These are phyloP conservation scores for Halyomorpha halys DNA, from an alignment of 1,140 invertebrate species.

Conservation along the genomic window DNA sequence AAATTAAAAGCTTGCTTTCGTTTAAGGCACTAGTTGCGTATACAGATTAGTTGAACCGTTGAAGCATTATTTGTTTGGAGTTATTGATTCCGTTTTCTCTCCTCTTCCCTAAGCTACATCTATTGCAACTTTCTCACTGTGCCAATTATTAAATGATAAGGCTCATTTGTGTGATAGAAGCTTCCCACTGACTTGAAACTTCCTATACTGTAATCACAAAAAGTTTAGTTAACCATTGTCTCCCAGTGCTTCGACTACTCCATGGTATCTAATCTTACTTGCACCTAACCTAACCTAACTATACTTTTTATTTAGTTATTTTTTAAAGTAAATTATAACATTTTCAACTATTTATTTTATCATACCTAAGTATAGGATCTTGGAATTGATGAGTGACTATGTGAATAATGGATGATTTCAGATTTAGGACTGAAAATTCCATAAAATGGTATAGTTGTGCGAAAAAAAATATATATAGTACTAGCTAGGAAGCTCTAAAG, in stretches of 20 bases:
- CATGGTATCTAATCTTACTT: constrained; percentile 1
- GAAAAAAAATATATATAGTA: constrained; percentile 10
- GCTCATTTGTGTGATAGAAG: constrained; percentile 7
- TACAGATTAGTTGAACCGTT: background rate
- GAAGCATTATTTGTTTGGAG: background rate
- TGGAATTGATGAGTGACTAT: background rate
- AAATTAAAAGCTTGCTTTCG: constrained; percentile 1
- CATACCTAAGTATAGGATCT: constrained; percentile 8
- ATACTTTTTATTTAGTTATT: background rate
- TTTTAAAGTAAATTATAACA: background rate
- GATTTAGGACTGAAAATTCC: background rate
- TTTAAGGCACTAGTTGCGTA: background rate
- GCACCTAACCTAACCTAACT: constrained; percentile 7
- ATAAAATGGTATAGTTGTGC: constrained; percentile 10
- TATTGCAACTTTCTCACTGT: constrained; percentile 5
- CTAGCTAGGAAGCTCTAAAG: constrained; percentile 18
- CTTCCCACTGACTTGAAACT: background rate
- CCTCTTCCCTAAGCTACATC: constrained; percentile 4
- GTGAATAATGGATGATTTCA: background rate
- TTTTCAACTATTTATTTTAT: constrained; percentile 4
- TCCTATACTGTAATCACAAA: constrained; percentile 1
- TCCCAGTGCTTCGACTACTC: constrained; percentile 5
- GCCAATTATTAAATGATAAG: constrained; percentile 12
- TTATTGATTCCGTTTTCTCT: background rate
- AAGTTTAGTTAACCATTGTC: background rate